These are phyloP conservation scores for Lasiommata megera DNA, from an alignment of 2,888 invertebrate genomes.

Conservation along the genomic window DNA sequence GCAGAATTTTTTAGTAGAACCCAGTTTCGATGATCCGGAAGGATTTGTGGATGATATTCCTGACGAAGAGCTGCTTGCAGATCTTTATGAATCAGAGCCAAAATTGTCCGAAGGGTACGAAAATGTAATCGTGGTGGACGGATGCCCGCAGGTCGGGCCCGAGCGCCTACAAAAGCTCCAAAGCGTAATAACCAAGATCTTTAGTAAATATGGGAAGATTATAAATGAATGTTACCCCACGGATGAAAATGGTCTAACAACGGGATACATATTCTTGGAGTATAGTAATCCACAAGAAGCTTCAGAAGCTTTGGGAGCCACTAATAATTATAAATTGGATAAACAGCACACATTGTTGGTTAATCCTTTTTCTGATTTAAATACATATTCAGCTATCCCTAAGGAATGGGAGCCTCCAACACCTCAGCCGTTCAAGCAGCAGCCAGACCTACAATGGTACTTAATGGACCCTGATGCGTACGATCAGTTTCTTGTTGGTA, in stretches of 20 bases:
- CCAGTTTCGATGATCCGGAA: slow-evolving; percentile 97
- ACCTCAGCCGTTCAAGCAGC: slow-evolving; percentile 93
- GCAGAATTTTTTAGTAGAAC: slow-evolving; percentile 90
- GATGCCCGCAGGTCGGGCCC: slow-evolving; percentile 96
- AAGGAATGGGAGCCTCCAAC: slow-evolving; percentile 96
- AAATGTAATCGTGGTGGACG: slow-evolving; percentile 97
- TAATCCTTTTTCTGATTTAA: slow-evolving; percentile 97
- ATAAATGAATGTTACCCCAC: slow-evolving; percentile 95
- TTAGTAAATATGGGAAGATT: slow-evolving; percentile 91
- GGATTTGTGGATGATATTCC: slow-evolving; percentile 94
- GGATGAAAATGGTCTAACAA: slow-evolving; percentile 90
- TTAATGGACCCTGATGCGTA: slow-evolving; percentile 96
- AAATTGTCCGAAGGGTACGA: slow-evolving; percentile 98
- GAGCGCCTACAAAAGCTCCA: slow-evolving; percentile 96
- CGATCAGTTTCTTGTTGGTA: slow-evolving; percentile 96
- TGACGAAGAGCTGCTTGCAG: slow-evolving; percentile 96
- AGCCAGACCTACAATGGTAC: slow-evolving; percentile 96
- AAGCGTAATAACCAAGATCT: slow-evolving; percentile 94
- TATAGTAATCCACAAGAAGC: slow-evolving; percentile 92
- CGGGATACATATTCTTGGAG: slow-evolving; percentile 97
- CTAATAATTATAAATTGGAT: slow-evolving; percentile 97
- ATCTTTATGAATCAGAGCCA: slow-evolving; percentile 93
- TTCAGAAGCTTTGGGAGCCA: slow-evolving; percentile 91
- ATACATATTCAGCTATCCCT: slow-evolving; percentile 94
- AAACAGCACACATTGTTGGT: slow-evolving; percentile 96